Percentiles rank a stretch among this genome's conserved stretches.
Evolutionary conservation across 30 jellyfish, hydroid and myxozoan genomes (phyloP).

Genomic region (Pseudorhiza aurosa): DNA sequence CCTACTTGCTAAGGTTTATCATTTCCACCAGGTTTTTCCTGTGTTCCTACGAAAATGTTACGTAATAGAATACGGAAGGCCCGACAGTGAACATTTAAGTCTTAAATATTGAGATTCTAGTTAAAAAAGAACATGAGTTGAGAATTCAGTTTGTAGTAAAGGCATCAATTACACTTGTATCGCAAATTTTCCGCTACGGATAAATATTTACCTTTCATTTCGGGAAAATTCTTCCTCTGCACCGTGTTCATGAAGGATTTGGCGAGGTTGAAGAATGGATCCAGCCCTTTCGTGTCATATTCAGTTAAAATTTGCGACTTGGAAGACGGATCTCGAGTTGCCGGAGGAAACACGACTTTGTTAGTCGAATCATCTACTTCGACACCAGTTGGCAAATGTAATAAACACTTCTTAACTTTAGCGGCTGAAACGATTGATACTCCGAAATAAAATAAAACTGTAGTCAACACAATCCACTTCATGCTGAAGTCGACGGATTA

Average conservation of each 20-base stretch:
- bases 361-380: conserved; percentile 5
- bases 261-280: conserved; percentile 83
- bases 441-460: background rate
- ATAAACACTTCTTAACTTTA: conserved; percentile 4
- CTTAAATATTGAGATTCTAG: too few species aligned
- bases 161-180: too few species aligned
- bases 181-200: too few species aligned
- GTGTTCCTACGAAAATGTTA: too few species aligned
- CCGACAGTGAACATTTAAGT: too few species aligned
- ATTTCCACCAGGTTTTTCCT: too few species aligned
- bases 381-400: conserved; percentile 19
- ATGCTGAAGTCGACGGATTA: background rate
- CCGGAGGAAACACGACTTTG: conserved; percentile 66
- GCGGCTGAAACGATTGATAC: background rate
- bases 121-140: too few species aligned
- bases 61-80: too few species aligned
- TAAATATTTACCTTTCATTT: conserved; percentile 29
- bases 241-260: conserved; percentile 94
- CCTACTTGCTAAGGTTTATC: too few species aligned
- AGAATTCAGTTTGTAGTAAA: too few species aligned
- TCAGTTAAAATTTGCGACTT: conserved; percentile 55
- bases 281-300: conserved; percentile 81
- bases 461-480: background rate
- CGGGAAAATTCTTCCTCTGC: conserved; percentile 57
- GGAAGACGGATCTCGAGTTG: conserved; percentile 26